Percentiles rank a stretch among this genome's conserved stretches.
Conservation (phyloP, 2,888 invertebrate species). For the Andrena trimmerana region DNA sequence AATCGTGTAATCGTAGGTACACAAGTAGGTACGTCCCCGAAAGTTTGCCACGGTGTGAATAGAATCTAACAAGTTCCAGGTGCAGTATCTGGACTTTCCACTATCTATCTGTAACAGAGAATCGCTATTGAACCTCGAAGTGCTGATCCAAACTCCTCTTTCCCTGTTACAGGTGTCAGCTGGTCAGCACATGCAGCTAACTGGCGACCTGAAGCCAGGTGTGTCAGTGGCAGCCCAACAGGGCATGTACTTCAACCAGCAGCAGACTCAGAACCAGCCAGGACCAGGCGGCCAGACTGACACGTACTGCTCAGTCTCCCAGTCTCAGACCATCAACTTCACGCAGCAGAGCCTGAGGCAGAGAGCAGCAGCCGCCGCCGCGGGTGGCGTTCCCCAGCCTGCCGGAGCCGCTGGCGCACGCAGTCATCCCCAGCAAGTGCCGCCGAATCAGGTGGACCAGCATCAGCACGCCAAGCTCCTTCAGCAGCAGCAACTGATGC, state of each 20-base stretch:
- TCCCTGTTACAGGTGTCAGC: conserved; percentile 90
- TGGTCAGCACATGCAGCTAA: conserved; percentile 94
- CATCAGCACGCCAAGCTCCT: conserved; percentile 90
- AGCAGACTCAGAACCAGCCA: conserved; percentile 79
- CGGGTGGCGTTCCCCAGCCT: conserved; percentile 81
- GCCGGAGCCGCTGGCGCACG: conserved; percentile 65
- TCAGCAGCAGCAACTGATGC: conserved; percentile 88
- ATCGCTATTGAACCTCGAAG: neutral
- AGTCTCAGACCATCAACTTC: conserved; percentile 95
- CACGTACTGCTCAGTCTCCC: conserved; percentile 90
- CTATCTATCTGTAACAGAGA: neutral
- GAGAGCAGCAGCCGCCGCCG: conserved; percentile 85
- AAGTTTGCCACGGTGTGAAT: no score
- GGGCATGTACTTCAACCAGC: conserved; percentile 90
- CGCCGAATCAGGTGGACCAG: conserved; percentile 84
- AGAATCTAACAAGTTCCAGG: no score
- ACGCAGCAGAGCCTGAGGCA: conserved; percentile 90
- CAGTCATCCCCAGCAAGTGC: conserved; percentile 82
- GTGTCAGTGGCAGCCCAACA: conserved; percentile 94
- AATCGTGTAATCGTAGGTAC: no score
- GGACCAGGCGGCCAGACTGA: conserved; percentile 85
- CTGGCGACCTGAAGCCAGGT: conserved; percentile 90
- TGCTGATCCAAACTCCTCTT: neutral
- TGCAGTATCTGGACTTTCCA: no score
- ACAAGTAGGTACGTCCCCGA: no score